Conservation (phyloP, 2,888 invertebrate genomes). For the Zhuqinia jingwanae region DNA sequence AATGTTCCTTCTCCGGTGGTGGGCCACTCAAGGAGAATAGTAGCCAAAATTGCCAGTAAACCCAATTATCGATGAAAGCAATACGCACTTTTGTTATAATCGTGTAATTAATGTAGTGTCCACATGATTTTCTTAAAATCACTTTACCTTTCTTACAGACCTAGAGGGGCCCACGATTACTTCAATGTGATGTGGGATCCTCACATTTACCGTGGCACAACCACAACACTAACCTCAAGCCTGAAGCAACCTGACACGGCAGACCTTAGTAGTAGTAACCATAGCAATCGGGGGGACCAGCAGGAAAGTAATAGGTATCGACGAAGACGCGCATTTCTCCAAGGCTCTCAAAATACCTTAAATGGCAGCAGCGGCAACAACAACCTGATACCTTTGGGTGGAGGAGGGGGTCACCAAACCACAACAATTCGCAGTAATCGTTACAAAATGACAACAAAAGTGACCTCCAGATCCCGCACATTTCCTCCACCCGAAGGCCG, state of each 20-base stretch:
- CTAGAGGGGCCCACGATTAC: conserved; percentile 78
- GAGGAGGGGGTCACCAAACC: neutral
- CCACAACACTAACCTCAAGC: conserved; percentile 68
- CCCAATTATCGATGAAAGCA: neutral
- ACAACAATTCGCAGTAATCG: conserved; percentile 53
- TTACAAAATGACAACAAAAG: conserved; percentile 70
- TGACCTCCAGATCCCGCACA: conserved; percentile 66
- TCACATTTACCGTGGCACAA: conserved; percentile 77
- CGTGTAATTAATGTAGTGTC: neutral
- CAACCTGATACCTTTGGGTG: neutral
- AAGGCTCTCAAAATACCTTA: conserved; percentile 2
- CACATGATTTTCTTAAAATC: too few species aligned
- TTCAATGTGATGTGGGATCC: conserved; percentile 79
- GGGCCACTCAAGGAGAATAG: conserved; percentile 54
- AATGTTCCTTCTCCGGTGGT: conserved; percentile 72
- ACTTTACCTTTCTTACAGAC: conserved; percentile 73
- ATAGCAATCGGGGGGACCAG: conserved; percentile 44
- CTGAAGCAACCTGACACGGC: conserved; percentile 59
- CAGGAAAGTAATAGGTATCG: conserved; percentile 37
- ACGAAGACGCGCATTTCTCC: conserved; percentile 48
- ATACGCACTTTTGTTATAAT: too few species aligned
- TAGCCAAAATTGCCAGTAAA: conserved; percentile 65
- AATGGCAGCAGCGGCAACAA: neutral
- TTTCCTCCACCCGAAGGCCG: conserved; percentile 89
- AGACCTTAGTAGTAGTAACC: conserved; percentile 41